Conservation (phyloP, 2,888 invertebrate species). For the Amphipoea oculea region DNA sequence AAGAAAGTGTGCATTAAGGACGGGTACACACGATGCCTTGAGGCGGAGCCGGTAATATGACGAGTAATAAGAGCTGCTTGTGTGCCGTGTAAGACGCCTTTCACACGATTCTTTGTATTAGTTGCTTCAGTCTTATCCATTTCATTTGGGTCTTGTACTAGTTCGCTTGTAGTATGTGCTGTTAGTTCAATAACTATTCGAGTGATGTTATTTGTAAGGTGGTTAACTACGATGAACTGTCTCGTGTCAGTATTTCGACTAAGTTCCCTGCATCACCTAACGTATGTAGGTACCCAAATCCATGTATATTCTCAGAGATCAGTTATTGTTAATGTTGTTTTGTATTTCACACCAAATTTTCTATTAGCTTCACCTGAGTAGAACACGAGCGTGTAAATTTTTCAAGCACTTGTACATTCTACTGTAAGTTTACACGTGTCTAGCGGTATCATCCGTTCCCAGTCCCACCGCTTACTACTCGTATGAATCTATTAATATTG, state of each 20-base stretch:
- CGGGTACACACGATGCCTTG: slow-evolving; percentile 66
- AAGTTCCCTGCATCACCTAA: neutral
- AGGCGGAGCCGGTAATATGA: slow-evolving; percentile 56
- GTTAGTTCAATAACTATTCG: slow-evolving; percentile 2
- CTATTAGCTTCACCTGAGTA: slow-evolving; percentile 10
- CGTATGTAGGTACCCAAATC: neutral
- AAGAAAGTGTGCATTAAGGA: slow-evolving; percentile 68
- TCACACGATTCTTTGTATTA: slow-evolving; percentile 49
- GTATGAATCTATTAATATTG: slow-evolving; percentile 41
- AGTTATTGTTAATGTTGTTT: slow-evolving; percentile 12
- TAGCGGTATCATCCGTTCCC: slow-evolving; percentile 53
- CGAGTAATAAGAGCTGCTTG: slow-evolving; percentile 57
- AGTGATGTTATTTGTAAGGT: slow-evolving; percentile 2
- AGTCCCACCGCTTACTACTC: slow-evolving; percentile 27
- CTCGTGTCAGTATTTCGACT: neutral
- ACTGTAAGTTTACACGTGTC: slow-evolving; percentile 26
- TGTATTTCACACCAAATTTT: slow-evolving; percentile 20
- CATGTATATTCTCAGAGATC: neutral
- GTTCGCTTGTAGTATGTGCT: slow-evolving; percentile 21
- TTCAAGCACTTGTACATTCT: slow-evolving; percentile 32
- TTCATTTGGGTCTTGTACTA: slow-evolving; percentile 46
- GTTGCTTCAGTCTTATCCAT: slow-evolving; percentile 40
- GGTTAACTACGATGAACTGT: neutral
- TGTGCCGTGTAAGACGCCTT: slow-evolving; percentile 38
- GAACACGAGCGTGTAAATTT: slow-evolving; percentile 32